Evolutionary conservation across 2,888 invertebrate genomes (phyloP).

Genomic region (Osmoderma eremita): DNA sequence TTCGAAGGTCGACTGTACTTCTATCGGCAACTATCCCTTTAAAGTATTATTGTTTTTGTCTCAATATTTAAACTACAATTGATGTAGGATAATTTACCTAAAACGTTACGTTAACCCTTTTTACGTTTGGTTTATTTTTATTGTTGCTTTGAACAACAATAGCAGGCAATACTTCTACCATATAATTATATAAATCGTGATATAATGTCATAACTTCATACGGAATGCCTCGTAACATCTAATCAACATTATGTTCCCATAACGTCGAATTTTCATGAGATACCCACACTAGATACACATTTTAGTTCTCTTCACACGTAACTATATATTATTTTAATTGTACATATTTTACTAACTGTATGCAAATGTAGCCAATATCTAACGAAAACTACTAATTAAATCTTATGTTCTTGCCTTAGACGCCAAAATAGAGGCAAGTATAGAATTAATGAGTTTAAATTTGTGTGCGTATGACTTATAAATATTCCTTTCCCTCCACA

Average conservation of each 20-base stretch:
- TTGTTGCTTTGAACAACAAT: not conserved
- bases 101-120: too few species aligned
- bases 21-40: too few species aligned
- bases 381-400: slow-evolving; percentile 36
- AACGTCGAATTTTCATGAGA: slow-evolving; percentile 32
- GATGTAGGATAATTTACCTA: too few species aligned
- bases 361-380: slow-evolving; percentile 31
- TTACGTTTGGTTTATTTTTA: too few species aligned
- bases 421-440: slow-evolving; percentile 26
- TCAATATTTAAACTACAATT: too few species aligned
- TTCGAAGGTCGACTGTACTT: too few species aligned
- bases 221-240: slow-evolving; percentile 22
- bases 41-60: too few species aligned
- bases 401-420: slow-evolving; percentile 27
- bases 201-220: slow-evolving; percentile 32
- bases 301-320: slow-evolving; percentile 35
- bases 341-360: slow-evolving; percentile 31
- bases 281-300: slow-evolving; percentile 36
- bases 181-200: slow-evolving; percentile 2
- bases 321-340: slow-evolving; percentile 37
- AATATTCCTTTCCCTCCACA: slow-evolving; percentile 32
- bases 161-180: not conserved
- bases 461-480: slow-evolving; percentile 27
- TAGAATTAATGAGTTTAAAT: slow-evolving; percentile 36
- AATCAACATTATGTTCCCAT: slow-evolving; percentile 36